Conservation (phyloP, 23 tunicate species). For the Styela clava region DNA sequence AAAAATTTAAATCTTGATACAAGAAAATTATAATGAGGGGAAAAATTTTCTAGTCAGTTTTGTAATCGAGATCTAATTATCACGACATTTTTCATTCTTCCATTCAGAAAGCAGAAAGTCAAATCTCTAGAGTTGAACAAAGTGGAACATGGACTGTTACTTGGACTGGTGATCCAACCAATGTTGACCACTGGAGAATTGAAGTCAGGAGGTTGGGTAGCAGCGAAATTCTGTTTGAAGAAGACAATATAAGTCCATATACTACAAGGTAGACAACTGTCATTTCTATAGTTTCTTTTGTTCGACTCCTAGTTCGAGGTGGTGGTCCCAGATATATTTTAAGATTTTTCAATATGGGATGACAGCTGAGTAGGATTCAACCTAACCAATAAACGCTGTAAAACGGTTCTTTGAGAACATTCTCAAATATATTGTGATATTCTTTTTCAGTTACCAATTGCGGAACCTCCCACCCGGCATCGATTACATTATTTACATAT, state of each 20-base stretch:
- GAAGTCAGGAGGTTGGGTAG: neutral
- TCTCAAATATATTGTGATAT: too few species aligned
- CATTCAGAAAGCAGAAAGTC: conserved; percentile 11
- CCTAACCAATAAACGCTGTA: too few species aligned
- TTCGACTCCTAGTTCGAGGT: neutral
- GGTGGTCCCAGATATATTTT: too few species aligned
- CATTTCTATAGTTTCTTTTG: neutral
- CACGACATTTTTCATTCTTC: too few species aligned
- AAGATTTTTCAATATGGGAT: neutral
- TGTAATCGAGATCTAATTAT: too few species aligned
- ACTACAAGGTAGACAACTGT: neutral
- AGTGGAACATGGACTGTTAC: conserved; percentile 27
- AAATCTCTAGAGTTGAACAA: conserved; percentile 7
- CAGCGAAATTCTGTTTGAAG: neutral
- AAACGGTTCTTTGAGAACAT: too few species aligned
- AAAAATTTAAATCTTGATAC: too few species aligned
- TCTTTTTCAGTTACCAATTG: neutral
- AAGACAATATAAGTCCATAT: conserved; percentile 7
- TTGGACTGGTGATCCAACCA: neutral
- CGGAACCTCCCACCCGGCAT: neutral
- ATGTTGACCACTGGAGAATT: conserved; percentile 31
- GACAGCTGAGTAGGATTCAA: too few species aligned
- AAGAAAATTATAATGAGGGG: too few species aligned
- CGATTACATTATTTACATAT: conserved; percentile 14
- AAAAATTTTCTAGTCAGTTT: too few species aligned